Conservation (phyloP, 2,888 invertebrate genomes). For the Hyalella azteca region DNA sequence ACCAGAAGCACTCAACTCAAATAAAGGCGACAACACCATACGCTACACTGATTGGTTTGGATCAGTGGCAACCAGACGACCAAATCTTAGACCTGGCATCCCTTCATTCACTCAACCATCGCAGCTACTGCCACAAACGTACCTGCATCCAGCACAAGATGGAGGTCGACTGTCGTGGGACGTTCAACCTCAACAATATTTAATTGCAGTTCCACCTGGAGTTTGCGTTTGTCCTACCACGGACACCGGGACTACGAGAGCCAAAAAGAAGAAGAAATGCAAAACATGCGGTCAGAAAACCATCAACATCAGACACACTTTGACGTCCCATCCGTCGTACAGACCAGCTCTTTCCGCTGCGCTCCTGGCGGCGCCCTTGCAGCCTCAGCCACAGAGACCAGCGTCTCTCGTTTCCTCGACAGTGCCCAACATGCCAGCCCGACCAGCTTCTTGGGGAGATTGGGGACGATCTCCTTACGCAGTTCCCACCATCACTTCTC, state of each 20-base stretch:
- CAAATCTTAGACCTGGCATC: slow-evolving; percentile 47
- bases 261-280: slow-evolving; percentile 57
- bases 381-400: slow-evolving; percentile 3
- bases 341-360: slow-evolving; percentile 50
- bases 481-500: neutral
- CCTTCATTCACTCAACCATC: slow-evolving; percentile 33
- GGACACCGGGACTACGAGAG: slow-evolving; percentile 42
- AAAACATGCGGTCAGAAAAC: slow-evolving; percentile 55
- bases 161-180: slow-evolving; percentile 45
- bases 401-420: neutral
- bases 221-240: slow-evolving; percentile 55
- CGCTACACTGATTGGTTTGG: slow-evolving; percentile 58
- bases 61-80: slow-evolving; percentile 49
- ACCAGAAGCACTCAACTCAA: neutral
- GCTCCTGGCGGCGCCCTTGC: slow-evolving; percentile 44
- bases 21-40: slow-evolving; percentile 43
- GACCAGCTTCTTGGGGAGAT: neutral
- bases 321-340: slow-evolving; percentile 39
- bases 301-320: slow-evolving; percentile 49
- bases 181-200: slow-evolving; percentile 34
- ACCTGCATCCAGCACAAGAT: slow-evolving; percentile 41
- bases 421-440: neutral
- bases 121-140: slow-evolving; percentile 14
- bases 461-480: slow-evolving; percentile 15
- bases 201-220: slow-evolving; percentile 42